Evolutionary conservation across 1,140 invertebrate species (phyloP), one percentile per base, ranked within the genome.

Genomic region (Drosophila lacteicornis): DNA sequence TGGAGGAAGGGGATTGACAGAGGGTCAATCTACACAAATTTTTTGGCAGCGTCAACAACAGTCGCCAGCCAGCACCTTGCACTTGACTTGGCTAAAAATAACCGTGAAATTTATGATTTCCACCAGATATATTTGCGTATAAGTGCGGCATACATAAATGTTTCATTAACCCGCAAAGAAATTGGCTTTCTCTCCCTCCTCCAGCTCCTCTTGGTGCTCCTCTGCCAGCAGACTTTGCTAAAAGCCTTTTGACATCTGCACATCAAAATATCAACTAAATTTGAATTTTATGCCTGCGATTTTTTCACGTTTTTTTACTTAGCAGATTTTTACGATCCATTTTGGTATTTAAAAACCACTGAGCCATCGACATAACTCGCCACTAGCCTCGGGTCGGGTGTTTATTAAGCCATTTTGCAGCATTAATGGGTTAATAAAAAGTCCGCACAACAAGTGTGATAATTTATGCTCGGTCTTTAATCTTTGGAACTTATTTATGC

Each of bases 31-130:
- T 60, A 55, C 40, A 66, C n/a, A 38, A 40, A 22, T 61, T 65
- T 61, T 70, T 80, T 82, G 83, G 83, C 83, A 87, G 53, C 75
- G 69, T 79, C 82, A 65, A 71, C 49, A 82, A 38, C 33, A 38
- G 53, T 46, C 42, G 47, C 22, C 36, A 30, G 40, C 36, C 60
- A 62, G 65, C 76, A 83, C 83, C 84, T 84, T 87, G 84, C 84
- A 87, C 84, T 87, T 87, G 84, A 80, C 73, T 83, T 63, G 27
- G 80, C 84, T 74, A 88, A 87, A 88, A 88, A 83, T 86, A 87
- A 46, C 36, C 47, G 3, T 15, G 36, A 59, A 76, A 87, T 85
- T 85, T 87, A 85, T 87, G 80, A 80, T 85, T 62, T 59, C 55
- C 17, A 22, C 13, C 46, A 36, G n/a, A 71, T 73, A 46, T 71